Conservation (phyloP, 2,888 invertebrate genomes). For the Cataglyphis altisquamis region DNA sequence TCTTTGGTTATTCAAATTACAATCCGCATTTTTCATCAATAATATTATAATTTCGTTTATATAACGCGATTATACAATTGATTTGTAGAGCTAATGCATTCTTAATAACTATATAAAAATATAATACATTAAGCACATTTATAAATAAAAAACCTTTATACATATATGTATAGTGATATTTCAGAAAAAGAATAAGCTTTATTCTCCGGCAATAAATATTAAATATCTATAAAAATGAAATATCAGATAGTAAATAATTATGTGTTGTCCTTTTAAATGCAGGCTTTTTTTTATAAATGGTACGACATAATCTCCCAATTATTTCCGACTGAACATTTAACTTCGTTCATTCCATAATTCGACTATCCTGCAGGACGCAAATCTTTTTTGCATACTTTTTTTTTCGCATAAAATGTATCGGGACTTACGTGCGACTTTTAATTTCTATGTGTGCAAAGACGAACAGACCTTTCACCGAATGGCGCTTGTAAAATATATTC, state of each 20-base stretch:
- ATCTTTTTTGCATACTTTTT: not conserved
- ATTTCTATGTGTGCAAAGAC: conserved; percentile 52
- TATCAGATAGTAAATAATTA: not conserved
- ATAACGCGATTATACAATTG: conserved; percentile 15
- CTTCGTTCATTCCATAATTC: not conserved
- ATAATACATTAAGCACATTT: not conserved
- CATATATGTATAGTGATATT: not conserved
- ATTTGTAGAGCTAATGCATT: conserved; percentile 1
- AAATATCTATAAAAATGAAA: not conserved
- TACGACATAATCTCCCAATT: not conserved
- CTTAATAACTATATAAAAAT: not conserved
- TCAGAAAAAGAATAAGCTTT: not conserved
- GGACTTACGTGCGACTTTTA: conserved; percentile 24
- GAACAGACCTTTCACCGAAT: conserved; percentile 61
- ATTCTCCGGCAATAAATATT: not conserved
- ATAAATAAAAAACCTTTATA: not conserved
- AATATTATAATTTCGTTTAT: conserved; percentile 3
- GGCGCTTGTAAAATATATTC: conserved; percentile 30
- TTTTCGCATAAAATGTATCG: too few species aligned
- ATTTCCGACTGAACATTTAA: not conserved
- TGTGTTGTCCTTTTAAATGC: not conserved
- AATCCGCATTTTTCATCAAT: conserved; percentile 23
- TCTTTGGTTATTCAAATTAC: conserved; percentile 31
- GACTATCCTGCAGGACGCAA: conserved; percentile 15
- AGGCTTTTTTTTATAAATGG: not conserved